Base-by-base conservation (phyloP, 2,797 vertebrate species). In the Sciurus carolinensis region DNA sequence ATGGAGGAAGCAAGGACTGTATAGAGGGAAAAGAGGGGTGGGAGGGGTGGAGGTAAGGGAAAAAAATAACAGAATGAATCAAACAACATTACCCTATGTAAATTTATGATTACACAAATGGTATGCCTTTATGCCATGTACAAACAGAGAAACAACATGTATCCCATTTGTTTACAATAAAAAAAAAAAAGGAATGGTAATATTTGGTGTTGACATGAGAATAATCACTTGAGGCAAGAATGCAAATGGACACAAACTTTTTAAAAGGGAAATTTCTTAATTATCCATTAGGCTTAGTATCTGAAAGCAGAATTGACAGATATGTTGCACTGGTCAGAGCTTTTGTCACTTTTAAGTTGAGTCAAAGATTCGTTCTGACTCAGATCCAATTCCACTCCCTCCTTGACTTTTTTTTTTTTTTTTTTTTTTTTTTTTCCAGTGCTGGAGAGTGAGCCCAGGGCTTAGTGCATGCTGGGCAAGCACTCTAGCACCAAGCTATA, bases 311-410 rank as follows among this genome's bases (percentile, higher is more conserved):
- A 85, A 44, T 47, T 84, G 80, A 81, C 36, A 92, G 12, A 33
- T 64, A 28, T 42, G 5, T 52, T 20, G n/a, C 8, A n/a, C 18
- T 57, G 69, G 30, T 52, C 76, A 90, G 81, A 50, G 67, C 14
- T 77, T 92, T 77, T 67, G n/a, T 64, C 67, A 44, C n/a, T 72
- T 89, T 50, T 54, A 79, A 75, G 26, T 87, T 97, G 66, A 18
- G 22, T 39, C 54, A 42, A 77, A 73, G 66, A 36, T 52, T 42
- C n/a, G 36, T 77, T 92, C 67, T 72, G 76, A 72, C 62, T 77
- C 28, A 69, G 50, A 77, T 75, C 62, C 33, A 85, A 2, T 72
- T 90, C 54, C 36, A 71, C 69, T 86, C 36, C 62, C 90, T 90
- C 81, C 86, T 39, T 90, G 77, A 73, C 59, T 28, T 75, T 57